Evolutionary conservation across 1,140 invertebrate genomes (phyloP), one percentile per base, ranked within the genome.

Genomic region (Hyposmocoma kahamanoa): DNA sequence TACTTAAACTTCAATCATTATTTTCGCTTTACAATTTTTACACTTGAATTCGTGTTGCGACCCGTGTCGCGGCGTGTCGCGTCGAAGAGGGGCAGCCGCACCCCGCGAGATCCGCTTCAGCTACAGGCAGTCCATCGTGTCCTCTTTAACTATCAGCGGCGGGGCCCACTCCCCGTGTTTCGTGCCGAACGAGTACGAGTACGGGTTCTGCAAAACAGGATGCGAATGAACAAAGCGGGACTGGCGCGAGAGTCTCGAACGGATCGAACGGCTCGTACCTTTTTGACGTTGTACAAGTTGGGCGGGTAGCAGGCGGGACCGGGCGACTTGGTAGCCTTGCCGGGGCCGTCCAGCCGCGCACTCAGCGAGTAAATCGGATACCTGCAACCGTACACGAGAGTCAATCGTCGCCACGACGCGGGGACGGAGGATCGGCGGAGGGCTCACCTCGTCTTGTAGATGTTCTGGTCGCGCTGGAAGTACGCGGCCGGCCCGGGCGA

Each of bases 401-500:
- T n/a, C n/a, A n/a, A n/a, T n/a, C n/a, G n/a, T n/a, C n/a, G n/a
- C n/a, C n/a, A n/a, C n/a, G n/a, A n/a, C n/a, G n/a, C n/a, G n/a
- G n/a, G n/a, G n/a, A n/a, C n/a, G n/a, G n/a, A n/a, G n/a, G n/a
- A n/a, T n/a, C n/a, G n/a, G n/a, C n/a, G n/a, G n/a, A n/a, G n/a
- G n/a, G 55, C 59, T 57, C 13, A 84, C 75, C 49, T 79, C 19
- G 49, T 71, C 49, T 60, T 71, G 45, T 83, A 85, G 6, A 75
- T 65, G 43, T 80, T 70, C 26, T 64, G 55, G 51, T 84, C 64
- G n/a, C 46, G 34, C 54, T 79, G 78, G 61, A 70, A 82, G 58
- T 91, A 91, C 1, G 87, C 85, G 0, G 89, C 90, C 2, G 90
- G 90, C 9, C 90, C 90, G 2, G 90, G 90, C 0, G 89, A 90